Conservation (phyloP, 2,113 vertebrate genomes). For the Eonycteris spelaea region DNA sequence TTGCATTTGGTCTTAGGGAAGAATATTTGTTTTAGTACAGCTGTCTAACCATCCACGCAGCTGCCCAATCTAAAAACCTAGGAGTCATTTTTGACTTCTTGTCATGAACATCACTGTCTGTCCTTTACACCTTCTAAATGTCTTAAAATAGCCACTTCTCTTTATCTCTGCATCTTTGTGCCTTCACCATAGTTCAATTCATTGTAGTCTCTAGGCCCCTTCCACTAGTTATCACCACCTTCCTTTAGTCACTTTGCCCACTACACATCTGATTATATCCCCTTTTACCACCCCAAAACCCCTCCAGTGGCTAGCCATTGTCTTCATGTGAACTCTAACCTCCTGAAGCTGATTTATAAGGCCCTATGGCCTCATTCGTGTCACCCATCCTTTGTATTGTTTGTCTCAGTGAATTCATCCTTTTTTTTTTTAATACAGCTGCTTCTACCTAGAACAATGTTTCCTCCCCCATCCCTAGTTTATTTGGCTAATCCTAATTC, state of each 20-base stretch:
- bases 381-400: not conserved
- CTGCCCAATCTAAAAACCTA: not conserved
- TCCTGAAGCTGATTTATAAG: not conserved
- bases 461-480: not conserved
- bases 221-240: not conserved
- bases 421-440: not conserved
- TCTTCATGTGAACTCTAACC: not conserved
- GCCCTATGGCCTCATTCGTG: not conserved
- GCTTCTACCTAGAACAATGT: not conserved
- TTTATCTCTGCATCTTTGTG: not conserved
- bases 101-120: not conserved
- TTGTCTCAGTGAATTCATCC: not conserved
- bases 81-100: constrained; percentile 4
- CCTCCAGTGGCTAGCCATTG: not conserved
- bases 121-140: not conserved
- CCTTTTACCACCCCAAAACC: not conserved
- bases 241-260: not conserved
- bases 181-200: not conserved
- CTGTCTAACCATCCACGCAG: not conserved
- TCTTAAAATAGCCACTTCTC: constrained; percentile 3
- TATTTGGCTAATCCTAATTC: not conserved
- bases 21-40: not conserved
- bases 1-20: not conserved
- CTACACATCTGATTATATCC: not conserved
- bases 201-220: not conserved